Base-by-base conservation (phyloP, 2,888 invertebrate species). In the Pammene aurita region DNA sequence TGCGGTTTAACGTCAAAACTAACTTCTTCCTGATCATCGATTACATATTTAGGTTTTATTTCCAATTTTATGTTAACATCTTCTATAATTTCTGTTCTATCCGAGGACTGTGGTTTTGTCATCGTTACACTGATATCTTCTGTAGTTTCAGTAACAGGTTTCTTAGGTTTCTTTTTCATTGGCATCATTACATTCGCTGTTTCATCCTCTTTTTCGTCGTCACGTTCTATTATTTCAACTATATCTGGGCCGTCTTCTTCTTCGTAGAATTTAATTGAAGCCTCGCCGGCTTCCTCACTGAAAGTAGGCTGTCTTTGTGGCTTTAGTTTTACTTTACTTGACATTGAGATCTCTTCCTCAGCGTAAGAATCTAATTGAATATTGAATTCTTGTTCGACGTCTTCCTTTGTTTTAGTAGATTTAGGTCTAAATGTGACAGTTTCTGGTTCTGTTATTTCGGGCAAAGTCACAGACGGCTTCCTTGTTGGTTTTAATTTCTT, bases 371-470 rank as follows among this genome's bases (percentile, higher is more conserved):
- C 96, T 71, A 97, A 88, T 11, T 96, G 96, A 74, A 97, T 97
- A 85, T 96, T 97, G 83, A 97, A 97, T 88, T 97, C 97, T 89
- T 97, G 97, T 81, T 97, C 97, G 13, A 97, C 96, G 78, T 97
- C 96, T 92, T 97, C 97, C 85, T 96, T 96, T 0, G 96, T 96
- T 90, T 95, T 96, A 0, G 95, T 95, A 6, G 92, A 87, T 85
- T 95, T 95, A 11, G 96, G 96, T 77, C 96, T 94, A 86, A 97
- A 97, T 48, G 96, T 96, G 0, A 97, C 96, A 76, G 94, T 96
- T 90, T 96, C 96, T 10, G 95, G 94, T 79, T 96, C 96, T 0
- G 95, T 95, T 58, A 95, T 93, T 92, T 96, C 96, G 54, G 95
- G 95, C 73, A 95, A 91, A 75, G 96, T 95, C 67, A 94, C 87